phyloP scores from a whole-genome alignment of 1,140 invertebrate genomes.

The Cryptotermes secundus region DNA sequence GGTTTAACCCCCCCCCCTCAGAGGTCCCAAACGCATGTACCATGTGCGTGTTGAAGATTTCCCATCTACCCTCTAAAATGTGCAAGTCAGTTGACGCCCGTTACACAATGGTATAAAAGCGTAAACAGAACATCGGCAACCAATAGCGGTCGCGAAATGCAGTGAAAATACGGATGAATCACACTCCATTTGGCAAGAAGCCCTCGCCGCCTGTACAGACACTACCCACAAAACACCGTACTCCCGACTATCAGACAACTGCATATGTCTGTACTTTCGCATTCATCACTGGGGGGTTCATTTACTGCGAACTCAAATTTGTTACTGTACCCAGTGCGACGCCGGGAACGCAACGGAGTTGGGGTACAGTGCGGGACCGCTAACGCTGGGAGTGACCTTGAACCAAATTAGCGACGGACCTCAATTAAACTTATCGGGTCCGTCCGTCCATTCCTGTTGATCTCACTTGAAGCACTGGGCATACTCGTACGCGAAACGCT shows the following conservation, averaged over 20 bases:
- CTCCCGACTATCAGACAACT: not conserved
- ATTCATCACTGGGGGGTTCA: too few relatives aligned
- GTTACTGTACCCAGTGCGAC: too few relatives aligned
- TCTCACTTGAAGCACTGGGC: too few relatives aligned
- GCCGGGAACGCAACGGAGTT: too few relatives aligned
- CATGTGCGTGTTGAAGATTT: not conserved
- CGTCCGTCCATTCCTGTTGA: too few relatives aligned
- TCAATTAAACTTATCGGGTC: too few relatives aligned
- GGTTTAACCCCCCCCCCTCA: not conserved
- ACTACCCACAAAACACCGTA: not conserved
- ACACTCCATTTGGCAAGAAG: conserved; percentile 28
- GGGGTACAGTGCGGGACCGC: too few relatives aligned
- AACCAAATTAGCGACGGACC: too few relatives aligned
- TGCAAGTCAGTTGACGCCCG: not conserved
- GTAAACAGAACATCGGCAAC: not conserved
- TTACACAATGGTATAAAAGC: not conserved
- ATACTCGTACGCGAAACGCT: too few relatives aligned
- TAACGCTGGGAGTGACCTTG: too few relatives aligned
- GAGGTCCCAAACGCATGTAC: not conserved
- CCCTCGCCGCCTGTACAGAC: not conserved
- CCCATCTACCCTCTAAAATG: not conserved
- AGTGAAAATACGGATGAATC: conserved; percentile 5
- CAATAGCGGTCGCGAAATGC: not conserved
- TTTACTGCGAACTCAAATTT: too few relatives aligned
- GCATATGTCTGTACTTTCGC: too few relatives aligned